Percentiles rank a stretch among this genome's conserved stretches.
These are phyloP conservation scores for Psittacula echo DNA, from an alignment of 2,797 vertebrate genomes.

Conservation along the genomic window DNA sequence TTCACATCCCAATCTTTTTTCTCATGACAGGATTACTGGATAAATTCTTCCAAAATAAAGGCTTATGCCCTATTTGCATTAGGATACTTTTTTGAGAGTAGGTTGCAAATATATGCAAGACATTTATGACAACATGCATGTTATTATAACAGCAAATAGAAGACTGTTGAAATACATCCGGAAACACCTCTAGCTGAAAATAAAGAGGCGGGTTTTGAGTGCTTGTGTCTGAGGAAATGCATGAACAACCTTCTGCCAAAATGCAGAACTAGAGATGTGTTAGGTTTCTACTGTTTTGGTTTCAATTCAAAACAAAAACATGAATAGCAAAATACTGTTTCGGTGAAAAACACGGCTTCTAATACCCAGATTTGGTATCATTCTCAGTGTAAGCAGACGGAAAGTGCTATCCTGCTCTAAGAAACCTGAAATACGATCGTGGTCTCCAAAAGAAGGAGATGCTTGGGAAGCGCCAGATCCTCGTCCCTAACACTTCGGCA, in stretches of 20 bases:
- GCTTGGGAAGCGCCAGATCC: accelerated
- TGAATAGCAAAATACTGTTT: neutral
- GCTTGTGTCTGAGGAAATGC: neutral
- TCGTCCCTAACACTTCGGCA: neutral
- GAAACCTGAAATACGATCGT: neutral
- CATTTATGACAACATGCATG: neutral
- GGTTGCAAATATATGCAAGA: neutral
- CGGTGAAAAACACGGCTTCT: neutral
- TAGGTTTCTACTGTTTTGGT: neutral
- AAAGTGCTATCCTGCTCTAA: neutral
- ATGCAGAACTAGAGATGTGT: neutral
- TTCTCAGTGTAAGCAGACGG: accelerated
- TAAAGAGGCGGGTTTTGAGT: neutral
- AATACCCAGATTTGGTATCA: too few relatives aligned
- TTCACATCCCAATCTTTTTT: neutral
- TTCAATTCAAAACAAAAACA: neutral
- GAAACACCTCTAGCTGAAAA: neutral
- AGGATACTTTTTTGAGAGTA: neutral
- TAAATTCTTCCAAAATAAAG: neutral
- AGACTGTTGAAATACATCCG: neutral
- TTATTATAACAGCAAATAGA: neutral
- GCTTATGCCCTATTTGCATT: neutral
- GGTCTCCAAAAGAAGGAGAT: neutral
- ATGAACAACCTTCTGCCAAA: neutral
- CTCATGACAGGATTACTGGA: neutral